These are phyloP conservation scores for Yasuhikotakia modesta DNA, from an alignment of 2,797 vertebrate genomes.

Conservation along the genomic window DNA sequence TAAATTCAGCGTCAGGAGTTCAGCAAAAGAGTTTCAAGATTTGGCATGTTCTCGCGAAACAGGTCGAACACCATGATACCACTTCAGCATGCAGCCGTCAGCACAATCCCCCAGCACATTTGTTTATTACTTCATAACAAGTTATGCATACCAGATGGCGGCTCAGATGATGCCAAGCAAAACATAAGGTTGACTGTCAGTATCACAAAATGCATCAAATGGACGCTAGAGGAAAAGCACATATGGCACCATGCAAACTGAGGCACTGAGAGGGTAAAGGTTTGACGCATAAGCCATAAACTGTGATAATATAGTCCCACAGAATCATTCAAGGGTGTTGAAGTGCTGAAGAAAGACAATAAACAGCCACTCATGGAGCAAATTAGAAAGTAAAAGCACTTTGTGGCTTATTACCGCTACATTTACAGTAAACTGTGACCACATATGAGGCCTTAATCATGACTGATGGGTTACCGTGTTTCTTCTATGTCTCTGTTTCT, in stretches of 20 bases:
- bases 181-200: constrained; percentile 58
- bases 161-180: constrained; percentile 62
- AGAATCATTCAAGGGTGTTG: not conserved
- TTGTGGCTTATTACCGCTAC: not conserved
- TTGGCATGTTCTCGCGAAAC: constrained; percentile 45
- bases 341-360: constrained; percentile 1
- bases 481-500: not conserved
- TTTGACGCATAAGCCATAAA: constrained; percentile 5
- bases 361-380: not conserved
- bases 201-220: constrained; percentile 54
- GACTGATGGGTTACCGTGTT: constrained; percentile 11
- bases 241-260: constrained; percentile 28
- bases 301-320: not conserved
- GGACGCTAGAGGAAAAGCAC: constrained; percentile 45
- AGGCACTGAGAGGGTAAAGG: not conserved
- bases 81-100: constrained; percentile 54
- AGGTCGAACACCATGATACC: constrained; percentile 23
- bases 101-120: constrained; percentile 58
- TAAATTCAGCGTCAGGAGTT: not conserved
- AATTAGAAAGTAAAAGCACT: not conserved
- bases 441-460: constrained; percentile 5
- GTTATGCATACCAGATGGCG: constrained; percentile 69
- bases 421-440: constrained; percentile 32
- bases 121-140: constrained; percentile 70
- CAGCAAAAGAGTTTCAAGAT: constrained; percentile 5